Base-by-base conservation (phyloP, 2,113 vertebrate species). In the Thunnus maccoyii region DNA sequence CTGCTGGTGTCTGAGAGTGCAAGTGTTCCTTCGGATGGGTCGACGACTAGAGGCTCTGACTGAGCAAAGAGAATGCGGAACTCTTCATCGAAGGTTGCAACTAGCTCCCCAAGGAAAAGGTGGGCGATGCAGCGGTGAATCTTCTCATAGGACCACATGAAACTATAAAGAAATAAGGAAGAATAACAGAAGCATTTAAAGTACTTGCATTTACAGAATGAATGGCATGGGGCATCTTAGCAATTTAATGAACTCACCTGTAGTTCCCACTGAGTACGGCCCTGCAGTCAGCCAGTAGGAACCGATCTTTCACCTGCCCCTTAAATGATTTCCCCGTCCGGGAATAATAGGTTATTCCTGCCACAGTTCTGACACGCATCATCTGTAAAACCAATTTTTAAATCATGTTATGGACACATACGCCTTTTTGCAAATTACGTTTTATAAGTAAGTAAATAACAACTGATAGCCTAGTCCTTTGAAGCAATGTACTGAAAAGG, bases 141-240 rank as follows among this genome's bases (percentile, higher is more conserved):
- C 96, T 99, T 99, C 95, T 99, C 98, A 78, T 97, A 99, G 20
- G 98, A 99, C 98, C 98, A 99, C 98, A 98, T 99, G 63, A 99
- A 99, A 88, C 98, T 99, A 75, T n/a, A 82, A 72, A 12, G 78
- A 67, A 88, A 78, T 73, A 4, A 78, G 20, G 87, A 56, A 84
- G 4, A 78, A 78, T 18, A 65, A 14, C 30, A 1, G 18, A 56
- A 6, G 54, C 7, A 48, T 55, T 78, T 30, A 51, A 36, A 65
- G 18, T 58, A 52, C 22, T 78, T 46, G 5, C 0, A 30, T 58
- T 73, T 66, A 51, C 22, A 74, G 22, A 61, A 12, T 27, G n/a
- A 75, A 30, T 64, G 3, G 3, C 6, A 65, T 22, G 0, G 7
- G 22, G 0, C 12, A 22, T 54, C 52, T 48, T 12, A 4, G 7